Evolutionary conservation across 2,888 invertebrate species (phyloP), one percentile per base, ranked within the genome.

Genomic region (Agrenia bidenticulata): DNA sequence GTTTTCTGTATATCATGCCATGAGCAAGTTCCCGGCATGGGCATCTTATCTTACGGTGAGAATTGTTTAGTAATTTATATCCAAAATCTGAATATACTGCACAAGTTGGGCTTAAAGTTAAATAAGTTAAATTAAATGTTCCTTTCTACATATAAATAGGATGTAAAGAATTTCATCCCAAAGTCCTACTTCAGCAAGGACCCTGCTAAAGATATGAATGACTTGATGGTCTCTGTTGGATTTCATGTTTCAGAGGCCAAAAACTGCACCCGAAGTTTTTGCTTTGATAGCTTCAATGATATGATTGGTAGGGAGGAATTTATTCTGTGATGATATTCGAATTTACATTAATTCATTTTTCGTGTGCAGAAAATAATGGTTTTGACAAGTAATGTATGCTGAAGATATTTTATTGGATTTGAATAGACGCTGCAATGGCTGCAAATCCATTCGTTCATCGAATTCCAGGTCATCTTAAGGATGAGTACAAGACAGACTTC

Each of bases 371-470:
- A 2, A 32, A 60, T 27, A n/a, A 39, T 61, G 5, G 39, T 39
- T 41, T 41, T 42, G 2, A 32, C 42, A 19, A 27, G 23, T 42
- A 19, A 49, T n/a, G n/a, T n/a, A 23, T 58, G 54, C 19, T 24
- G 51, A 54, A 17, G 13, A 50, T 67, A 39, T 13, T 39, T 50
- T 39, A 11, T 39, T 39, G 39, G 7, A 11, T 39, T 11, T 15
- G 61, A 63, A 2, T 53, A 76, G 76, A 70, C 23, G 67, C 74
- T n/a, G 76, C 76, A 11, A 74, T 76, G 76, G 76, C 76, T 53
- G 75, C 75, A 0, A 76, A 76, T 61, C 75, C 76, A 17, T 76
- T 75, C 26, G 62, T 75, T 51, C 72, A 72, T 27, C 55, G 74
- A 32, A 76, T 76, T 53, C 76, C 76, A 7, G 17, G 17, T 1